Evolutionary conservation across 2,888 invertebrate species (phyloP), one percentile per base, ranked within the genome.

Genomic region (Stomorhina lunata): DNA sequence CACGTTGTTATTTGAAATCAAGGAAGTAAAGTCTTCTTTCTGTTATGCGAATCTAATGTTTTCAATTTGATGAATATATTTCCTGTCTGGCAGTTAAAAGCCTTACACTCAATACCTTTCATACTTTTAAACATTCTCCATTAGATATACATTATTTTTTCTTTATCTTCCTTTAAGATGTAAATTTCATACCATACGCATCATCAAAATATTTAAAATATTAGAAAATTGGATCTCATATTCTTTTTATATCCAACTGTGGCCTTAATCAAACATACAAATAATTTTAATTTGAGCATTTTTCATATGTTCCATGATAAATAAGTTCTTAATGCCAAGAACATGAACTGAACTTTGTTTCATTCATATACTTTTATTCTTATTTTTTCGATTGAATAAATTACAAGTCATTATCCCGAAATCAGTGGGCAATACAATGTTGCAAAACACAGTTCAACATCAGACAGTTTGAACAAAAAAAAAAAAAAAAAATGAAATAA

Each of bases 361-460:
- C 32, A 45, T 27, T 29, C 10, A 34, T 68, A 45, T 29, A 61
- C 10, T 15, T n/a, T 37, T 22, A 61, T 40, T 63, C 2, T 65
- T 43, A 20, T 55, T 55, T 37, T 50, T 40, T 17, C 57, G 25
- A 34, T 22, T 73, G 66, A 73, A 80, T 80, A 80, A 80, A 80
- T 80, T 80, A 80, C 72, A 40, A 45, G 50, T 50, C 79, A 80
- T 53, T 75, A 69, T 76, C 76, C 69, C 32, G 76, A 69, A 76
- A 69, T 69, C 69, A 57, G 76, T 80, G 69, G 71, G 57, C 53
- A 65, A 61, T 77, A 81, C 81, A 81, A 78, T 81, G 81, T 81
- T 81, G 81, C 81, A 61, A 68, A n/a, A 53, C 17, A 43, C 15
- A 69, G 20, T 50, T 61, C 27, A 69, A n/a, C 45, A 66, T 57